These are phyloP conservation scores for Chlorospingus semifuscus DNA, from an alignment of 2,797 vertebrate genomes.

Conservation along the genomic window DNA sequence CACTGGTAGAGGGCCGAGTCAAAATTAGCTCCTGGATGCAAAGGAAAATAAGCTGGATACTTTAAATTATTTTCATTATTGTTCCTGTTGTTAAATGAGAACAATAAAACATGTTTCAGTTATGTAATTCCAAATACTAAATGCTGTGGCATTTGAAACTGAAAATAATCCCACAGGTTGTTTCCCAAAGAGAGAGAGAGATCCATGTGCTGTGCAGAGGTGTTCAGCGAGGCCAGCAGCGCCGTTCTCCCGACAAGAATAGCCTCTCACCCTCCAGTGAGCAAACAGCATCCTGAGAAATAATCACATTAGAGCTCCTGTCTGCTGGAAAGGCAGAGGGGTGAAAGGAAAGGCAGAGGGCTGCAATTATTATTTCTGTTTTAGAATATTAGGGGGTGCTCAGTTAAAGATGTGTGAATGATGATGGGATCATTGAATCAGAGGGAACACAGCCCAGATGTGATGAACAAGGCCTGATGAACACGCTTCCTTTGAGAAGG, in stretches of 20 bases:
- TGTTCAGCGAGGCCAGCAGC: accelerated
- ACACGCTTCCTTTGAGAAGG: background rate
- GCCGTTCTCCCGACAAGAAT: accelerated
- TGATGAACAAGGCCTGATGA: background rate
- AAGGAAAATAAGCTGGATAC: background rate
- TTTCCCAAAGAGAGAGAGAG: background rate
- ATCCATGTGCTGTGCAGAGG: background rate
- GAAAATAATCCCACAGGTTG: background rate
- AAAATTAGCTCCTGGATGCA: background rate
- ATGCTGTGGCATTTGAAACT: background rate
- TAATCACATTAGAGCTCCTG: background rate
- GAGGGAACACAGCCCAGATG: background rate
- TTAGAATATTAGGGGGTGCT: background rate
- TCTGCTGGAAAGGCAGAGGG: background rate
- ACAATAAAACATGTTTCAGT: background rate
- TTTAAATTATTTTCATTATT: background rate
- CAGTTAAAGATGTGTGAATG: background rate
- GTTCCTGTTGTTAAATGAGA: background rate
- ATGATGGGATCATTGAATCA: background rate
- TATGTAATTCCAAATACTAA: background rate
- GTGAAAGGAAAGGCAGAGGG: background rate
- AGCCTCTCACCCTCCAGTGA: background rate
- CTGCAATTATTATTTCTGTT: background rate
- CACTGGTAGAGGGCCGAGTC: background rate
- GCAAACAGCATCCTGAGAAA: background rate